Base-by-base conservation (phyloP, 2,113 vertebrate genomes). In the Etheostoma spectabile region DNA sequence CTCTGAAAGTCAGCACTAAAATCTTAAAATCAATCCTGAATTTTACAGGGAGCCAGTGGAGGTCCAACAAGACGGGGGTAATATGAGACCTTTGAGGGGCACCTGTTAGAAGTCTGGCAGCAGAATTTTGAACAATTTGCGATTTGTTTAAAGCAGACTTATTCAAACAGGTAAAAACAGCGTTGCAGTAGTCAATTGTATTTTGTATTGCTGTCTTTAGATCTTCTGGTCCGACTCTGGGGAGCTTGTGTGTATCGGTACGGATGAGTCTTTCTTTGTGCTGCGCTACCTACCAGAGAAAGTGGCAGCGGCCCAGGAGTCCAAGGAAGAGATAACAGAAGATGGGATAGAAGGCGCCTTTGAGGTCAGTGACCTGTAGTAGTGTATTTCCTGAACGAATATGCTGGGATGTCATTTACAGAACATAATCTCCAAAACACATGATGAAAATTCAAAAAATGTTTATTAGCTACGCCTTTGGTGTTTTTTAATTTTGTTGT, bases 201-300 rank as follows among this genome's bases (percentile, higher is more conserved):
- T n/a, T n/a, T 56, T 11, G 5, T 55, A 18, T 60, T 42, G 15
- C 7, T 72, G 12, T 83, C 21, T 60, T 24, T 83, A 99, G 97
- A 97, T 98, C 90, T 97, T 98, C 94, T 99, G 97, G 97, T 98
- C 97, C 21, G 97, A 99, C 84, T 98, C 97, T 19, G 97, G 97
- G 67, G 97, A 99, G 89, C 95, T 99, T 6, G 96, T 98, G 81
- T 97, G 97, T 85, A 98, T 99, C 64, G 97, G 96, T 68, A 98
- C 97, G 0, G 97, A 99, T 24, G 97, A 99, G 86, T 98, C 97
- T 2, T 98, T 99, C 92, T 99, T 98, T 82, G 97, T 99, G 87
- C 94, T 98, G 66, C 96, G 97, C 79, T 99, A 98, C 57, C 82
- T 97, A 21, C 92, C 96, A 1, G 97, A 99, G 79, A 97, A 95